Evolutionary conservation across 2,797 vertebrate genomes (phyloP).

Genomic region (Chelon auratus): DNA sequence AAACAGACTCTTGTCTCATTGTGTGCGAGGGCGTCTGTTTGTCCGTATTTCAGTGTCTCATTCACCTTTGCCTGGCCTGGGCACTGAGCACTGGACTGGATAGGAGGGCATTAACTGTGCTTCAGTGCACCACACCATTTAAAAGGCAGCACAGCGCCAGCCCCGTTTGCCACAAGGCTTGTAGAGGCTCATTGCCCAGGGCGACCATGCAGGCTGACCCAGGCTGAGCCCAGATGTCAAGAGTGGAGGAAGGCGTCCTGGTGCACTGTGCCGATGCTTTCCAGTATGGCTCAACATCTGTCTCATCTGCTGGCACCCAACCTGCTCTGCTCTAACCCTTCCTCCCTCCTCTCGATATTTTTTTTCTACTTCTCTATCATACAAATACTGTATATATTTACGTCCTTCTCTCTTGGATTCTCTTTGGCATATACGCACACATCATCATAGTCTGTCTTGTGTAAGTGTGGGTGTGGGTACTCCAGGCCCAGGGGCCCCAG

Average conservation of each 20-base stretch:
- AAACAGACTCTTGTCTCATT: constrained; percentile 37
- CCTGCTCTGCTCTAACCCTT: constrained; percentile 76
- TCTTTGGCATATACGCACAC: constrained; percentile 45
- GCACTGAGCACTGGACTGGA: constrained; percentile 89
- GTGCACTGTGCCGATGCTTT: constrained; percentile 91
- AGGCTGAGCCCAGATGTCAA: constrained; percentile 96
- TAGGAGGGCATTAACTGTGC: constrained; percentile 93
- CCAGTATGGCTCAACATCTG: constrained; percentile 98
- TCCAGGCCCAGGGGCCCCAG: constrained; percentile 70
- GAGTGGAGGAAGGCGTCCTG: constrained; percentile 89
- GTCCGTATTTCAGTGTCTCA: constrained; percentile 82
- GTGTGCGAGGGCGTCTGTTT: constrained; percentile 29
- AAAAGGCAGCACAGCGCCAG: constrained; percentile 90
- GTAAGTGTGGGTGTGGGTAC: constrained; percentile 58
- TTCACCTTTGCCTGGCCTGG: constrained; percentile 90
- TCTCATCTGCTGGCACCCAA: constrained; percentile 94
- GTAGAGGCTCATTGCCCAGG: constrained; percentile 91
- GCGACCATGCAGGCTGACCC: constrained; percentile 89
- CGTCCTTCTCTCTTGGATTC: constrained; percentile 51
- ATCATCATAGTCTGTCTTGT: constrained; percentile 46
- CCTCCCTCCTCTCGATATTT: constrained; percentile 49
- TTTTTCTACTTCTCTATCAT: constrained; percentile 47
- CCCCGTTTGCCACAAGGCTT: constrained; percentile 91
- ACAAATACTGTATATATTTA: constrained; percentile 50
- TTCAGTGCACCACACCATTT: constrained; percentile 91